A percentile compares a stretch with the other conserved stretches of the same genome.
phyloP scores from a whole-genome alignment of 2,113 vertebrate genomes.

The Chiloscyllium plagiosum region DNA sequence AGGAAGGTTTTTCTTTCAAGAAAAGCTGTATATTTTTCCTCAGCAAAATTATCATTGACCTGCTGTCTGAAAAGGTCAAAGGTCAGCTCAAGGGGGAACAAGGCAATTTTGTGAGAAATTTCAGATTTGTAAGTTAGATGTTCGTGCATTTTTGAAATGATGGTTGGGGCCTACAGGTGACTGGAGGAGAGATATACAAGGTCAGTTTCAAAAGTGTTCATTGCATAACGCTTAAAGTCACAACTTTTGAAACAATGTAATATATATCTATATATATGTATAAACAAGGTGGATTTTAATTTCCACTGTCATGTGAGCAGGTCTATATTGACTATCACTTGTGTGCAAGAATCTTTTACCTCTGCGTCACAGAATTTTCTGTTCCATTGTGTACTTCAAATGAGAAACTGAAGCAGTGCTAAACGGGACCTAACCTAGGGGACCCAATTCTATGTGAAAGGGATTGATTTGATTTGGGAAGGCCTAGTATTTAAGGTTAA shows the following conservation, averaged over 20 bases:
- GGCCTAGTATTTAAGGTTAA: background rate
- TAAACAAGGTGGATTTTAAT: background rate
- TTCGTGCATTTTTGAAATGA: background rate
- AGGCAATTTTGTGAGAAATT: constrained; percentile 26
- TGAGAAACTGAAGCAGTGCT: background rate
- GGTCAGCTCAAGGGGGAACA: background rate
- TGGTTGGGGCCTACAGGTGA: background rate
- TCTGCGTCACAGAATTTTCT: constrained; percentile 8
- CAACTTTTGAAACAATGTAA: background rate
- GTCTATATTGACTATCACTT: background rate
- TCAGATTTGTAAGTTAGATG: background rate
- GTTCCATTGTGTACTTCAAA: background rate
- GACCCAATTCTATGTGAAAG: background rate
- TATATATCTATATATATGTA: background rate
- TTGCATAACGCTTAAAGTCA: background rate
- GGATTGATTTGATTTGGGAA: background rate
- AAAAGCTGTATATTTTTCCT: constrained; percentile 15
- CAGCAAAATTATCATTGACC: constrained; percentile 22
- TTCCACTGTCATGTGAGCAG: background rate
- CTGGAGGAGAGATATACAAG: background rate
- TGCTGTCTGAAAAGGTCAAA: background rate
- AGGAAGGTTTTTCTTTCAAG: background rate
- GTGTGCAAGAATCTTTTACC: background rate
- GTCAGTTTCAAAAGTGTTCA: background rate
- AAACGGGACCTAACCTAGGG: background rate